Evolutionary conservation across 1,140 invertebrate genomes (phyloP).

Genomic region (Drosophila nigromelanica): DNA sequence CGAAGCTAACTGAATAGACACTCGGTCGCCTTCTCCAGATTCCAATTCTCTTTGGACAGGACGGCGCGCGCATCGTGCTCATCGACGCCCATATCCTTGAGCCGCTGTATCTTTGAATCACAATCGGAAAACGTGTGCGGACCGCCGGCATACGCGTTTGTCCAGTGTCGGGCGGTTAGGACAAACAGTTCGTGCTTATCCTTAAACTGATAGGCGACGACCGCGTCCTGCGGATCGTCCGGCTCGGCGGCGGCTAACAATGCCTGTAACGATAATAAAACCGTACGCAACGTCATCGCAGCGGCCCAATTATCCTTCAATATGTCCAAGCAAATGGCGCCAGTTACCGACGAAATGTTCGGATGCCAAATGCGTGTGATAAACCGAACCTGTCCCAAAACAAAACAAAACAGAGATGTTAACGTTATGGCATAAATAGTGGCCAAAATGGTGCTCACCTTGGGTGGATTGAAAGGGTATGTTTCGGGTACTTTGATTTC

Average conservation of each 20-base stretch:
- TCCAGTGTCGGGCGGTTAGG: constrained; percentile 97
- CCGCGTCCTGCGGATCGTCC: constrained; percentile 97
- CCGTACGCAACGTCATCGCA: constrained; percentile 98
- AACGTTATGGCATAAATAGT: too few relatives aligned
- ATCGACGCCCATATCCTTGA: constrained; percentile 95
- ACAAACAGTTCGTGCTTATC: constrained; percentile 93
- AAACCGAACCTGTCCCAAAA: constrained; percentile 90
- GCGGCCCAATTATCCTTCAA: constrained; percentile 99
- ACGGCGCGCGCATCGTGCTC: constrained; percentile 92
- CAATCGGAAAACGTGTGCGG: constrained; percentile 90
- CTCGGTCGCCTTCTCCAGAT: constrained; percentile 94
- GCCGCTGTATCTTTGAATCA: constrained; percentile 91
- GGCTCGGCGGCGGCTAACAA: constrained; percentile 96
- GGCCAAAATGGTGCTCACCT: constrained; percentile 86
- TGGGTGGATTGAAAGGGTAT: constrained; percentile 99
- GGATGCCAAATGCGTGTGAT: constrained; percentile 99
- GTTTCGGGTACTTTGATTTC: constrained; percentile 99
- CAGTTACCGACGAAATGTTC: constrained; percentile 99
- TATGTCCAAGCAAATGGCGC: constrained; percentile 99
- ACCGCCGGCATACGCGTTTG: constrained; percentile 95
- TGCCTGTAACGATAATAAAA: constrained; percentile 96
- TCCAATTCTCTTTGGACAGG: constrained; percentile 95
- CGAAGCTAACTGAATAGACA: constrained; percentile 92
- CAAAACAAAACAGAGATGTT: too few relatives aligned
- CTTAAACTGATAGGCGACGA: constrained; percentile 98